A percentile compares a stretch with the other conserved stretches of the same genome.
phyloP scores from a whole-genome alignment of 2,113 vertebrate species.

The Sisor rabdophorus region DNA sequence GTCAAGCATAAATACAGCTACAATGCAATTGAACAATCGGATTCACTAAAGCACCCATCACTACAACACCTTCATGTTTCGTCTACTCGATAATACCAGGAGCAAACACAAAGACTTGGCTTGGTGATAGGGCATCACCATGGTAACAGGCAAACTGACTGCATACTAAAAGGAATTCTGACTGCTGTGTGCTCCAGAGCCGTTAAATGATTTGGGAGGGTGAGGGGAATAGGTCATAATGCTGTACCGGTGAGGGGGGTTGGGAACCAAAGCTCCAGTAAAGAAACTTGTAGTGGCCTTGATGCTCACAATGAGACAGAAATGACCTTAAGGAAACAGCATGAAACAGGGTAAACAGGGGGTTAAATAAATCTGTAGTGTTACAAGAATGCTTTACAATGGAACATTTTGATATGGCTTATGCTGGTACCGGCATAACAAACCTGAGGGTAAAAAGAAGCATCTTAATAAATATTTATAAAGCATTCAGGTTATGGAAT shows the following conservation, averaged over 20 bases:
- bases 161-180: constrained; percentile 22
- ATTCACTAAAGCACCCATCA: constrained; percentile 5
- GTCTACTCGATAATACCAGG: constrained; percentile 9
- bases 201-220: no score
- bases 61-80: constrained; percentile 8
- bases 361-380: not conserved
- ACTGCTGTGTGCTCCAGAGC: not conserved
- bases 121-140: constrained; percentile 25
- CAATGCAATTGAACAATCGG: not conserved
- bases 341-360: not conserved
- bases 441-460: not conserved
- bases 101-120: constrained; percentile 16
- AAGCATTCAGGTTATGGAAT: not conserved
- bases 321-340: constrained; percentile 15
- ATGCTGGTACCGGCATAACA: not conserved
- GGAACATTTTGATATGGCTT: not conserved
- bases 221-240: no score
- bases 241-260: no score
- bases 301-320: not conserved
- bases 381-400: not conserved
- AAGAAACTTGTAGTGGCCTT: not conserved
- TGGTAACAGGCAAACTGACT: constrained; percentile 35
- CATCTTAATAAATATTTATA: not conserved
- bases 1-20: constrained; percentile 2
- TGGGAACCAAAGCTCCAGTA: not conserved